These are phyloP conservation scores for Synanthedon myopaeformis DNA, from an alignment of 2,888 invertebrate species.

Conservation along the genomic window DNA sequence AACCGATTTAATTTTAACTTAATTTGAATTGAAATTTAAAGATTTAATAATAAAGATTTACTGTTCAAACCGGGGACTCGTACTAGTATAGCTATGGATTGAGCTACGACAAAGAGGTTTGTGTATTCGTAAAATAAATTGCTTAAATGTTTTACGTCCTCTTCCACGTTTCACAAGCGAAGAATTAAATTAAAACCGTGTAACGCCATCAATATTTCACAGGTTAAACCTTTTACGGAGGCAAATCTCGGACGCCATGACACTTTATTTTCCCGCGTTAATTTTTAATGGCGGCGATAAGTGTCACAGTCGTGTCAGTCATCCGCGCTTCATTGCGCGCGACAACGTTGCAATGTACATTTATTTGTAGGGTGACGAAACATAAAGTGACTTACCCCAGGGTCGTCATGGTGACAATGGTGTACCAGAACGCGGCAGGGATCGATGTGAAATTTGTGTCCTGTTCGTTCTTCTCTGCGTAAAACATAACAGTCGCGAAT, in stretches of 20 bases:
- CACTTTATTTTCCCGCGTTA: constrained; percentile 50
- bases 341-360: background rate
- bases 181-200: constrained; percentile 21
- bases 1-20: too few species aligned
- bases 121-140: background rate
- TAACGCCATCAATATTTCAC: constrained; percentile 33
- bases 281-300: constrained; percentile 58
- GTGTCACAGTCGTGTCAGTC: constrained; percentile 33
- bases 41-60: too few species aligned
- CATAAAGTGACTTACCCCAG: constrained; percentile 84
- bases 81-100: too few species aligned
- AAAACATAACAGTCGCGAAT: constrained; percentile 99
- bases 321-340: constrained; percentile 10
- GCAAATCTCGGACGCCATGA: constrained; percentile 47
- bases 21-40: too few species aligned
- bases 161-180: constrained; percentile 11
- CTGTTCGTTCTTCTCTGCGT: constrained; percentile 98
- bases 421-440: constrained; percentile 99
- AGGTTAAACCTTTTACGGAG: constrained; percentile 37
- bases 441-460: constrained; percentile 99
- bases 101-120: too few species aligned
- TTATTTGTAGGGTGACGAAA: constrained; percentile 3
- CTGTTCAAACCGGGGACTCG: too few species aligned
- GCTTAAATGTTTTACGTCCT: background rate
- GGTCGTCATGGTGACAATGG: constrained; percentile 99